Evolutionary conservation across 2,888 invertebrate species (phyloP).

Genomic region (Erebia epiphron): DNA sequence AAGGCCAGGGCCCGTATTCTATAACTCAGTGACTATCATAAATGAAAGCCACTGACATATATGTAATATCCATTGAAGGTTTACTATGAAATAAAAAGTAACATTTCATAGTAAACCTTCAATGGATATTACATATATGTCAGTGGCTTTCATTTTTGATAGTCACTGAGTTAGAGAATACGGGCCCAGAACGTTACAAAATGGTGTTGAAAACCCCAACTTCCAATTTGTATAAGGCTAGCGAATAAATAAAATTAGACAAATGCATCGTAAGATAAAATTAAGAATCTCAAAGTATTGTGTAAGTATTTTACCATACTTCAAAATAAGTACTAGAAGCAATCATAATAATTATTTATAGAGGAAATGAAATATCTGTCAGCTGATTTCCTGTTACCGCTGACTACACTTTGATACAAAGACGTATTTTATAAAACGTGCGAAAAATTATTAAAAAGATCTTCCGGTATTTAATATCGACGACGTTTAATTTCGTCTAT

Average conservation of each 20-base stretch:
- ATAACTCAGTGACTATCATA: too few relatives aligned
- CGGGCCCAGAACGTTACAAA: slow-evolving; percentile 43
- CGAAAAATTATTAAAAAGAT: slow-evolving; percentile 64
- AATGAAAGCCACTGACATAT: too few relatives aligned
- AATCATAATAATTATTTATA: slow-evolving; percentile 68
- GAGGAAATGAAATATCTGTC: slow-evolving; percentile 55
- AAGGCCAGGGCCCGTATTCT: too few relatives aligned
- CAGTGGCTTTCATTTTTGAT: too few relatives aligned
- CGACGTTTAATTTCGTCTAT: slow-evolving; percentile 77
- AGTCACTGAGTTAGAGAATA: too few relatives aligned
- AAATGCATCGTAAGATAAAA: slow-evolving; percentile 78
- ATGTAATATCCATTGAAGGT: too few relatives aligned
- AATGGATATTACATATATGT: too few relatives aligned
- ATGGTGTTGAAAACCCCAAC: slow-evolving; percentile 54
- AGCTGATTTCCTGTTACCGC: slow-evolving; percentile 75
- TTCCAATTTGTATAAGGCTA: slow-evolving; percentile 72
- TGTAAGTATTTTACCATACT: slow-evolving; percentile 81
- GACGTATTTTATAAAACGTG: slow-evolving; percentile 79
- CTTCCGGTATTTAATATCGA: slow-evolving; percentile 76
- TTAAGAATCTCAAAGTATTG: slow-evolving; percentile 77
- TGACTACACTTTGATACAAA: slow-evolving; percentile 80
- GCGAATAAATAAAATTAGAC: slow-evolving; percentile 65
- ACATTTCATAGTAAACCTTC: too few relatives aligned
- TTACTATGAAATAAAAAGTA: too few relatives aligned
- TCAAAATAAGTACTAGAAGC: slow-evolving; percentile 77